A percentile compares a stretch with the other conserved stretches of the same genome.
These are phyloP conservation scores for Dryocosmus kuriphilus DNA, from an alignment of 2,888 invertebrate species.

Conservation along the genomic window DNA sequence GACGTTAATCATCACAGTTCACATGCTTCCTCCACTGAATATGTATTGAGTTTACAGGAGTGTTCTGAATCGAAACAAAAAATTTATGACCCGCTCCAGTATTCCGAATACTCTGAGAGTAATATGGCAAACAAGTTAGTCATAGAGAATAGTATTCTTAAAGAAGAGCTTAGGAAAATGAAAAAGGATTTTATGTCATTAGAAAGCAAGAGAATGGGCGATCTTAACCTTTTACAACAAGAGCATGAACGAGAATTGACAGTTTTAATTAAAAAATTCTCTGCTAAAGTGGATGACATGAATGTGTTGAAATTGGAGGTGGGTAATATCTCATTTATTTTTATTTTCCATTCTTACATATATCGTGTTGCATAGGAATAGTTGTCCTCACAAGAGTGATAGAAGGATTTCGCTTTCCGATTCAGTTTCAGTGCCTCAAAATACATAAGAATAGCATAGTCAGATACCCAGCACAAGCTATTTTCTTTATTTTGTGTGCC, in stretches of 20 bases:
- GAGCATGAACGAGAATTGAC: conserved; percentile 77
- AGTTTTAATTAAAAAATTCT: conserved; percentile 74
- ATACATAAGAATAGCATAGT: too few relatives aligned
- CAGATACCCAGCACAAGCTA: too few relatives aligned
- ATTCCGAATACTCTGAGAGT: conserved; percentile 75
- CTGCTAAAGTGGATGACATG: conserved; percentile 70
- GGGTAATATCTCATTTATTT: conserved; percentile 39
- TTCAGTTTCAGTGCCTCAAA: too few relatives aligned
- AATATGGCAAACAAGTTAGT: conserved; percentile 78
- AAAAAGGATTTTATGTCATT: conserved; percentile 87
- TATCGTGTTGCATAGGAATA: too few relatives aligned
- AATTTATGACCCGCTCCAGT: conserved; percentile 75
- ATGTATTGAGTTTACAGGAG: conserved; percentile 62
- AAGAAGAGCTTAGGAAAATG: conserved; percentile 85
- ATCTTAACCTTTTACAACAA: conserved; percentile 83
- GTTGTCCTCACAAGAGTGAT: too few relatives aligned
- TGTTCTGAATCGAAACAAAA: conserved; percentile 69
- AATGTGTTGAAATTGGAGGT: conserved; percentile 76
- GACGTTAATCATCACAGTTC: conserved; percentile 58
- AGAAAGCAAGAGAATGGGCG: conserved; percentile 88
- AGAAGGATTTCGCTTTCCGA: too few relatives aligned
- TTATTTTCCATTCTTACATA: too few relatives aligned
- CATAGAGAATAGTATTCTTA: conserved; percentile 80
- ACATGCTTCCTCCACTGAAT: conserved; percentile 54
- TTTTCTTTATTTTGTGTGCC: too few relatives aligned